These are phyloP conservation scores for Vanessa cardui DNA, from an alignment of 2,888 invertebrate genomes.

Conservation along the genomic window DNA sequence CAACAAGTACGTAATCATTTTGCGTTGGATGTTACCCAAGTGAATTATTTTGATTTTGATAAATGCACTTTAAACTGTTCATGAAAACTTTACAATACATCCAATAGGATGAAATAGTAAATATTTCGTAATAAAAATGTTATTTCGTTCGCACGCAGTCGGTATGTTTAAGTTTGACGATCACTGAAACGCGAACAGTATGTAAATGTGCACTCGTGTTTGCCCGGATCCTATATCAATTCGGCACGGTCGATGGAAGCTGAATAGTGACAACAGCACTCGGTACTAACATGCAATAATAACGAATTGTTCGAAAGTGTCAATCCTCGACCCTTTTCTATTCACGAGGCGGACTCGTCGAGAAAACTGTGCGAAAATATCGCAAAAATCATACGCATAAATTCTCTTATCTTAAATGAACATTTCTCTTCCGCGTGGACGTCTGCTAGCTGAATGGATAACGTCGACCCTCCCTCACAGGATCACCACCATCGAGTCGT, in stretches of 20 bases:
- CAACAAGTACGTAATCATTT: slow-evolving; percentile 54
- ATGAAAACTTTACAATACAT: background rate
- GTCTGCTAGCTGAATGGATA: slow-evolving; percentile 80
- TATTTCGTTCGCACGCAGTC: background rate
- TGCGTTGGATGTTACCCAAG: slow-evolving; percentile 43
- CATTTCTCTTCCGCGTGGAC: slow-evolving; percentile 79
- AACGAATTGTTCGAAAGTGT: slow-evolving; percentile 58
- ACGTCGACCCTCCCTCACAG: slow-evolving; percentile 77
- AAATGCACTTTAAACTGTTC: slow-evolving; percentile 37
- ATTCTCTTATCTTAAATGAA: slow-evolving; percentile 82
- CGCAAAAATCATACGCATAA: slow-evolving; percentile 81
- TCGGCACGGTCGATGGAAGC: slow-evolving; percentile 57
- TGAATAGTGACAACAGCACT: slow-evolving; percentile 67
- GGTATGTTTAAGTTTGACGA: slow-evolving; percentile 40
- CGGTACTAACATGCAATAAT: slow-evolving; percentile 68
- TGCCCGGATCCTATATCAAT: slow-evolving; percentile 67
- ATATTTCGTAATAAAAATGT: background rate
- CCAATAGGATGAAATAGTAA: background rate
- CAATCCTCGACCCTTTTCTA: slow-evolving; percentile 64
- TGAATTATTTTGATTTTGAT: slow-evolving; percentile 42
- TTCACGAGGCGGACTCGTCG: slow-evolving; percentile 44
- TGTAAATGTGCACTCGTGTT: slow-evolving; percentile 60
- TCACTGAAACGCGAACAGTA: slow-evolving; percentile 55
- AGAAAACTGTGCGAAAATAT: slow-evolving; percentile 61
- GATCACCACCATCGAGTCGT: slow-evolving; percentile 81